Conservation (phyloP, 30 jellyfish, hydroid and myxozoan genomes). For the Aurelia aurita complex sp. Pacific region DNA sequence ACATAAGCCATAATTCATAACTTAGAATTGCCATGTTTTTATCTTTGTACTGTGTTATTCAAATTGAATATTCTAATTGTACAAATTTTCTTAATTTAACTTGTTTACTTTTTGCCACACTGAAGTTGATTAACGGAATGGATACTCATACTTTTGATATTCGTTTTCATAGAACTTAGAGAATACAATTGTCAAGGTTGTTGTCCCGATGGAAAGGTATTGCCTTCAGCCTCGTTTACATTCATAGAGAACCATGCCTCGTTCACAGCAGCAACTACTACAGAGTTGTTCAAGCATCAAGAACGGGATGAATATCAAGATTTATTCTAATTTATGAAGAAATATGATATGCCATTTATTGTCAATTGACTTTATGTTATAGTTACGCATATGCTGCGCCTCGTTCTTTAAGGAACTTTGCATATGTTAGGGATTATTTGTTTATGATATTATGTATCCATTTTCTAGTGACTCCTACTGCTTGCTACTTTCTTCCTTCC, state of each 20-base stretch:
- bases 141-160: constrained; percentile 80
- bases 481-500: too few species aligned
- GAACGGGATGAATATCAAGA: constrained; percentile 3
- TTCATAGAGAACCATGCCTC: constrained; percentile 43
- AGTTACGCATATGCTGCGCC: too few species aligned
- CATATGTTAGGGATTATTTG: too few species aligned
- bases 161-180: constrained; percentile 95
- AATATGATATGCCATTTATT: not conserved
- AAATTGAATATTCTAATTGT: too few species aligned
- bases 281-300: constrained; percentile 19
- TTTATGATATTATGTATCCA: too few species aligned
- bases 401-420: too few species aligned
- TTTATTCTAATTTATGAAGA: constrained; percentile 14
- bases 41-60: too few species aligned
- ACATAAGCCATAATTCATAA: too few species aligned
- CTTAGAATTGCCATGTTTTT: too few species aligned
- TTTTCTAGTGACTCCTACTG: too few species aligned
- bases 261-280: constrained; percentile 39
- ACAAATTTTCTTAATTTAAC: too few species aligned
- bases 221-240: constrained; percentile 71
- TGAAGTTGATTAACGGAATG: constrained; percentile 31
- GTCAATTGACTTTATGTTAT: not conserved
- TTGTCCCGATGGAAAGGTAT: constrained; percentile 99
- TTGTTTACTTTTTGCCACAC: too few species aligned
- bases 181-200: constrained; percentile 98